These are phyloP conservation scores for Cylloceria caligata DNA, from an alignment of 2,888 invertebrate species.

Conservation along the genomic window DNA sequence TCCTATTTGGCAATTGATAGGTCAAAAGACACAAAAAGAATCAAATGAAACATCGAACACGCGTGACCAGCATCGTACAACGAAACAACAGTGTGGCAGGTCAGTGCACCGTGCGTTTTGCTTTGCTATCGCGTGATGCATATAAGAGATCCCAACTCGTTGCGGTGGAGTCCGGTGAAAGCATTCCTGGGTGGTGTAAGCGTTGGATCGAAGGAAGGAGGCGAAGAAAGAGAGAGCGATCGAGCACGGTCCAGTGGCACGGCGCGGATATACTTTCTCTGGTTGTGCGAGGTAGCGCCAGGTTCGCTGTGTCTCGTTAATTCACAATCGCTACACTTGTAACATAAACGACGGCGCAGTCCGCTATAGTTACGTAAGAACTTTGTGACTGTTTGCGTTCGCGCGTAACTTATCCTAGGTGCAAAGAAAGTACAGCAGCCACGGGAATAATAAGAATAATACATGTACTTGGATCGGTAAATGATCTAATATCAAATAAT, in stretches of 20 bases:
- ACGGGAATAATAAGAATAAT: background rate
- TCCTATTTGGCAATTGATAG: background rate
- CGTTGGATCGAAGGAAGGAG: conserved; percentile 37
- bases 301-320: background rate
- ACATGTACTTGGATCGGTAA: background rate
- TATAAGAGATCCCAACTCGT: conserved; percentile 24
- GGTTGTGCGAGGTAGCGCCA: conserved; percentile 28
- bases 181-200: conserved; percentile 51
- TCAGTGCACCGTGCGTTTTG: conserved; percentile 73
- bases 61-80: background rate
- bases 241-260: conserved; percentile 72
- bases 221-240: conserved; percentile 74
- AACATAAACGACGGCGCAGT: conserved; percentile 1
- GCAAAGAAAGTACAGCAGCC: background rate
- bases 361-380: background rate
- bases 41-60: background rate
- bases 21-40: background rate
- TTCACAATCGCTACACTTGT: conserved; percentile 12
- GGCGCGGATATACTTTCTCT: conserved; percentile 75
- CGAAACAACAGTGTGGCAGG: conserved; percentile 73
- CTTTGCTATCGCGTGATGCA: conserved; percentile 49
- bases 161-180: conserved; percentile 56
- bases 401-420: background rate
- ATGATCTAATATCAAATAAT: background rate
- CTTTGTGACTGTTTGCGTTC: background rate